phyloP scores from a whole-genome alignment of 2,797 vertebrate species.

The Tamandua tetradactyla region DNA sequence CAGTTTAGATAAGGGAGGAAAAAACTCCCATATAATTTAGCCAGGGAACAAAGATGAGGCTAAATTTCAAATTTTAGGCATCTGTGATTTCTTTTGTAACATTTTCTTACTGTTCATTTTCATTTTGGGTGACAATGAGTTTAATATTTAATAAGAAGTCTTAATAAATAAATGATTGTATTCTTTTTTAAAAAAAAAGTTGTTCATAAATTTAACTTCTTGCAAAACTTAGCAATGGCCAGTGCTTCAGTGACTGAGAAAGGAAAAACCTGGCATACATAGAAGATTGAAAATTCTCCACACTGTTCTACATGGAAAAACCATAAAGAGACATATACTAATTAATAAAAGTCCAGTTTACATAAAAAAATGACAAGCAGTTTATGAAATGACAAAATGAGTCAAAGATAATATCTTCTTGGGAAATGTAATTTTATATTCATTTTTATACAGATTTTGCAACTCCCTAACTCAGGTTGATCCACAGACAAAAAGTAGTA shows the following conservation, averaged over 20 bases:
- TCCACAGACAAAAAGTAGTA: not conserved
- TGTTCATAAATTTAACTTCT: not conserved
- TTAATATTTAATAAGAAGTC: slow-evolving; percentile 40
- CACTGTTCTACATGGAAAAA: not conserved
- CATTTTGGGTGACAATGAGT: slow-evolving; percentile 49
- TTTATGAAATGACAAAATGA: slow-evolving; percentile 21
- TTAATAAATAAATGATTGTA: slow-evolving; percentile 60
- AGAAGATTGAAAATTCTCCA: not conserved
- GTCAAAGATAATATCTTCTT: not conserved
- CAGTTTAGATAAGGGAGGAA: slow-evolving; percentile 46
- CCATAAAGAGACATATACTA: not conserved
- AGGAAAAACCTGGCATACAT: not conserved
- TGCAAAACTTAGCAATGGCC: not conserved
- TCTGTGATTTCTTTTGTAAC: slow-evolving; percentile 63
- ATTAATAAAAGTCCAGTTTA: slow-evolving; percentile 13
- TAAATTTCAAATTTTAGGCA: slow-evolving; percentile 52
- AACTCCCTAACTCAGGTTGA: not conserved
- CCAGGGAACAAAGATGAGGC: slow-evolving; percentile 71
- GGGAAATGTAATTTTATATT: not conserved
- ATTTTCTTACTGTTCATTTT: not conserved
- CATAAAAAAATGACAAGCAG: not conserved
- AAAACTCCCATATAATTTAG: not conserved
- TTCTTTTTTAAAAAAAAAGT: no score
- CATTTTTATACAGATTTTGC: not conserved
- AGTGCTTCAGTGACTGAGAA: not conserved